These are phyloP conservation scores for Achlya flavicornis DNA, from an alignment of 2,888 invertebrate genomes.

Conservation along the genomic window DNA sequence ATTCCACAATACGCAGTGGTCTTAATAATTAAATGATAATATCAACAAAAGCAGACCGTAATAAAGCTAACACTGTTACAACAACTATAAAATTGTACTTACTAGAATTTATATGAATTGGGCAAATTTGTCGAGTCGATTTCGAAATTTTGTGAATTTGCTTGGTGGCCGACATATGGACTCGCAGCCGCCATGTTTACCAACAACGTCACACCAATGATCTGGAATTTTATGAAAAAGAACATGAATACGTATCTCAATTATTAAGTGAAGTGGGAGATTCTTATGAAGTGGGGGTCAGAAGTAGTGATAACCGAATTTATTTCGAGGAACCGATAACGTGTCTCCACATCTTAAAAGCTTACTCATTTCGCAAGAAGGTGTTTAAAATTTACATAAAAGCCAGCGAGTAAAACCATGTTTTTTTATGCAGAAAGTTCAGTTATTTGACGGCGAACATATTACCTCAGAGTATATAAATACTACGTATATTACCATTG, in stretches of 20 bases:
- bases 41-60: no score
- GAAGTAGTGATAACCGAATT: background rate
- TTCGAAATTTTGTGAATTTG: conserved; percentile 61
- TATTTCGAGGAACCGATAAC: background rate
- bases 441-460: no score
- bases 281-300: background rate
- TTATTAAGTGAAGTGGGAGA: background rate
- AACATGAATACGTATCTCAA: conserved; percentile 14
- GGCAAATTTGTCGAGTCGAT: conserved; percentile 69
- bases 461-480: no score
- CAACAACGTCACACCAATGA: conserved; percentile 46
- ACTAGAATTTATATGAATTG: conserved; percentile 75
- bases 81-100: conserved; percentile 43
- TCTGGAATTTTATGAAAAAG: conserved; percentile 51
- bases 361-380: no score
- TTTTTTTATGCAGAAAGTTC: no score
- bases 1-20: no score
- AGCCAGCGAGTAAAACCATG: no score
- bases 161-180: conserved; percentile 52
- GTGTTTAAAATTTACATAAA: no score
- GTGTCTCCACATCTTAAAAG: background rate
- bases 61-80: background rate
- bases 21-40: no score
- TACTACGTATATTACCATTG: no score
- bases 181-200: conserved; percentile 46